phyloP scores from a whole-genome alignment of 2,888 invertebrate species.

The Andrena minutula region DNA sequence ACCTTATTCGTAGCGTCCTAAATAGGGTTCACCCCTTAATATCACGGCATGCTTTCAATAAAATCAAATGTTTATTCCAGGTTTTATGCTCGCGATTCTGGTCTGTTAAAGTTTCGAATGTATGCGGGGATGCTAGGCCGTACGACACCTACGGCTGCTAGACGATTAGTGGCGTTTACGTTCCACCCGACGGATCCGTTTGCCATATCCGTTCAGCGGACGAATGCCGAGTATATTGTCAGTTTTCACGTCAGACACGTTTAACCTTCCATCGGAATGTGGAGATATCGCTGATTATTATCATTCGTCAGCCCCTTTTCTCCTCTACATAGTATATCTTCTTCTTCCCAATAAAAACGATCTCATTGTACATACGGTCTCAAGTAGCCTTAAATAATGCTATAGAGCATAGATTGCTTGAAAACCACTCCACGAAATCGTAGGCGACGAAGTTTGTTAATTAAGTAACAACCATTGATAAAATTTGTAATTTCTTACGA shows the following conservation, averaged over 20 bases:
- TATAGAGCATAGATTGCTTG: background rate
- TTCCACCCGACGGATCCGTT: conserved; percentile 99
- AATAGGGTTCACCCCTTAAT: background rate
- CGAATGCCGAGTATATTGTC: conserved; percentile 96
- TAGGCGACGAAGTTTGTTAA: background rate
- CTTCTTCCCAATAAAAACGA: conserved; percentile 14
- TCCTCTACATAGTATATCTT: background rate
- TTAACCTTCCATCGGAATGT: conserved; percentile 48
- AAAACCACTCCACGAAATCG: conserved; percentile 5
- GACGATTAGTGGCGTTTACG: conserved; percentile 96
- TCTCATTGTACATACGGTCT: conserved; percentile 34
- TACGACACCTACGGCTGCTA: conserved; percentile 89
- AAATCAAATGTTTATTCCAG: conserved; percentile 84
- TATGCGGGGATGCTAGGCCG: conserved; percentile 89
- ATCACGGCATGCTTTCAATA: background rate
- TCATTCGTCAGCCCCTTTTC: background rate
- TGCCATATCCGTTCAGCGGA: conserved; percentile 97
- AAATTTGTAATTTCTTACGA: conserved; percentile 3
- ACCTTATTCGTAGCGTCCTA: too few relatives aligned
- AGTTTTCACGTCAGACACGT: conserved; percentile 95
- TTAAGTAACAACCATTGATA: too few relatives aligned
- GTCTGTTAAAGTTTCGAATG: conserved; percentile 92
- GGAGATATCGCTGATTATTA: background rate
- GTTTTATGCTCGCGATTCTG: conserved; percentile 94
- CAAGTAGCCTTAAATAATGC: background rate